Evolutionary conservation across 2,113 vertebrate genomes (phyloP), one percentile per base, ranked within the genome.

Genomic region (Pterocles orientalis): DNA sequence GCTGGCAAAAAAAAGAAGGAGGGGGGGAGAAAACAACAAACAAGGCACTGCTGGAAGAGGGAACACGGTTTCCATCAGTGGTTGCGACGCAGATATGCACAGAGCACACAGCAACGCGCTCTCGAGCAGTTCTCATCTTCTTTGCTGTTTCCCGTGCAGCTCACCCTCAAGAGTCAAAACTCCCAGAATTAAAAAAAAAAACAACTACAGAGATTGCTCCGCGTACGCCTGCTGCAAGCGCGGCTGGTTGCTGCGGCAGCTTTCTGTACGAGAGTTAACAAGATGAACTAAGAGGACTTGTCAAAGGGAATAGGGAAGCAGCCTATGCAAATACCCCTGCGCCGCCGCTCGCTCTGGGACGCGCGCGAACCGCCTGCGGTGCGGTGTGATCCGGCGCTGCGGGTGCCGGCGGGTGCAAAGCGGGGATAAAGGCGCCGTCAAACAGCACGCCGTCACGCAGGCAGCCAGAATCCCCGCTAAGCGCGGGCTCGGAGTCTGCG

Each of bases 241-340:
- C 1, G 0, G 43, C 6, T 12, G 47, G 21, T 16, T 60, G 53
- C 83, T 62, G 83, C 14, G 1, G 60, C 6, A 21, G 68, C 60
- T 70, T 57, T 61, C 60, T 18, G 64, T 45, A 2, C 7, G 6
- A 13, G 57, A 82, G 61, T 24, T 66, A 77, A 65, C 1, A 6
- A 72, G 62, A 58, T 34, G 80, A 86, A 53, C 81, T 87, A 65
- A 95, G 82, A 92, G 61, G 75, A 69, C 87, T 88, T 96, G 95
- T 92, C 79, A 82, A 54, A 88, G 71, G 14, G 68, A 91, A 84
- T 79, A 39, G 83, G 83, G 75, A 9, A 65, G 69, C 81, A 88
- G 78, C 72, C 68, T 34, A 43, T n/a, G 64, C 88, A 90, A 92
- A 93, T 28, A 48, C 29, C 73, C 51, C 85, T 77, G 50, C 7